A percentile compares a stretch with the other conserved stretches of the same genome.
Evolutionary conservation across 2,113 vertebrate genomes (phyloP).

Genomic region (Steatornis caripensis): DNA sequence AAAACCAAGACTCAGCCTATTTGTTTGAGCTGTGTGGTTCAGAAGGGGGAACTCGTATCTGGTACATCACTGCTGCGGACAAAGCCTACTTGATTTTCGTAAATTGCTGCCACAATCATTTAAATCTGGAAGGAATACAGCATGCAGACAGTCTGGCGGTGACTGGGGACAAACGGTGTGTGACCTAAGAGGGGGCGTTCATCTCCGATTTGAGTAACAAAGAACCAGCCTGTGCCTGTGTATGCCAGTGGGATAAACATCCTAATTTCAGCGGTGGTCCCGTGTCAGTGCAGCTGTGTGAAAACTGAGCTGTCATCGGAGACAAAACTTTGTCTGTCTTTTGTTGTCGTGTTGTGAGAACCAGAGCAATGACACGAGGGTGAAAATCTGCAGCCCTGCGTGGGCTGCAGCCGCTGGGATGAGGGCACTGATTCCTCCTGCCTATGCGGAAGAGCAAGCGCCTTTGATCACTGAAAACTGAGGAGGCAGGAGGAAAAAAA

Average conservation of each 20-base stretch:
- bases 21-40: background rate
- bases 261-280: background rate
- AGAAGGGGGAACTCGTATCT: background rate
- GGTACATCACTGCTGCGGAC: accelerated
- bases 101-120: accelerated
- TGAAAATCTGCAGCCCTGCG: background rate
- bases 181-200: background rate
- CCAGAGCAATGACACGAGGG: background rate
- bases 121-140: background rate
- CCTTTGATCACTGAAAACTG: background rate
- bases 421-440: background rate
- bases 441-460: background rate
- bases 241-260: background rate
- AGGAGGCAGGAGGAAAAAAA: background rate
- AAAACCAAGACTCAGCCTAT: background rate
- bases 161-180: background rate
- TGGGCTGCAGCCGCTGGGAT: background rate
- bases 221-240: slow-evolving; percentile 20
- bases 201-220: background rate
- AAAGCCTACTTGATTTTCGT: background rate
- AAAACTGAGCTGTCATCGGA: background rate
- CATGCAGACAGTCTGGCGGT: background rate
- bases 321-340: slow-evolving; percentile 44
- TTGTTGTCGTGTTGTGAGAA: background rate
- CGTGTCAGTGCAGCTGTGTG: background rate